A percentile compares a stretch with the other conserved stretches of the same genome.
Evolutionary conservation across 2,797 vertebrate genomes (phyloP).

Genomic region (Taeniopygia guttata): DNA sequence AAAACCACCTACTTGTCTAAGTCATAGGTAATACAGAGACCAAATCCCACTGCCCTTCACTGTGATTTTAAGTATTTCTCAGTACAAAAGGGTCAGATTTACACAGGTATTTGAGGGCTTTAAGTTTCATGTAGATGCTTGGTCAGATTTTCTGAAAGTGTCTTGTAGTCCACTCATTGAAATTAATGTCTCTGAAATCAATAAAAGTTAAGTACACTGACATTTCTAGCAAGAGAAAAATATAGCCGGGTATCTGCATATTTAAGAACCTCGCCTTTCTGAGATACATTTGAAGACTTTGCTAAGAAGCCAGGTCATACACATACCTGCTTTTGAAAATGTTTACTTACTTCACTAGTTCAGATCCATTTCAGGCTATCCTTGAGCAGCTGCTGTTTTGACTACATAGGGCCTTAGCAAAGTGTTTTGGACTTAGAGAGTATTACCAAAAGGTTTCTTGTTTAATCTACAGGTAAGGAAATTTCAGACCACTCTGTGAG

Average conservation of each 20-base stretch:
- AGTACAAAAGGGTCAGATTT: neutral
- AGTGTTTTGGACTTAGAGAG: neutral
- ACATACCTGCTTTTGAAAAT: neutral
- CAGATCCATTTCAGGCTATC: neutral
- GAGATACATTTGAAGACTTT: neutral
- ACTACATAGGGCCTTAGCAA: neutral
- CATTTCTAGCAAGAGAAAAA: neutral
- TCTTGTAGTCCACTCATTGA: neutral
- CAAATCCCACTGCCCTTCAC: neutral
- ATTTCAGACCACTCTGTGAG: neutral
- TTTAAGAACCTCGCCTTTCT: neutral
- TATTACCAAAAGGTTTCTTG: neutral
- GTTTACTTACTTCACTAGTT: neutral
- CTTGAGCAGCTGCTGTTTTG: neutral
- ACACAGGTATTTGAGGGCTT: neutral
- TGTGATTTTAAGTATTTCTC: neutral
- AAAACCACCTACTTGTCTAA: neutral
- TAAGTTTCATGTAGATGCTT: neutral
- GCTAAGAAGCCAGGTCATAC: neutral
- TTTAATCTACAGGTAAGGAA: neutral
- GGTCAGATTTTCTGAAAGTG: neutral
- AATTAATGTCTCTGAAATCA: neutral
- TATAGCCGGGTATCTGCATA: neutral
- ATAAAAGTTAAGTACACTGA: conserved; percentile 19
- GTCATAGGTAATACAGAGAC: neutral